phyloP scores from a whole-genome alignment of 2,888 invertebrate genomes.

The Acrocera orbiculus region DNA sequence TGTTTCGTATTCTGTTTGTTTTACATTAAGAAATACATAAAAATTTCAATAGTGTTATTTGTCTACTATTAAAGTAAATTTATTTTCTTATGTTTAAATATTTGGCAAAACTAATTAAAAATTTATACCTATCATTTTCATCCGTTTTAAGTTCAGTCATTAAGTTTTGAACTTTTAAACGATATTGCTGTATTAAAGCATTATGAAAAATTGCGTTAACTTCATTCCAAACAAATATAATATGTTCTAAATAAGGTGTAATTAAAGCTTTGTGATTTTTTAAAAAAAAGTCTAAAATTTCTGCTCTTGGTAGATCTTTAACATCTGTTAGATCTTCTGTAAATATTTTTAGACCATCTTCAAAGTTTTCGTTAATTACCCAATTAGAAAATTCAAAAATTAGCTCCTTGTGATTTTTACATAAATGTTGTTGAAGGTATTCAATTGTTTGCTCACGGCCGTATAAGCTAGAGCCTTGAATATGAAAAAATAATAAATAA shows the following conservation, averaged over 20 bases:
- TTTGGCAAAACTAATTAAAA: too few species aligned
- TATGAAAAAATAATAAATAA: conserved; percentile 4
- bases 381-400: conserved; percentile 90
- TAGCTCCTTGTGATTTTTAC: conserved; percentile 60
- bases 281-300: conserved; percentile 76
- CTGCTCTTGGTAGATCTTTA: conserved; percentile 71
- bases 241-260: conserved; percentile 87
- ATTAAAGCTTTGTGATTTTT: conserved; percentile 63
- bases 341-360: conserved; percentile 78
- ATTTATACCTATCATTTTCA: neutral
- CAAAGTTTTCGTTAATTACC: conserved; percentile 72
- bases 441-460: conserved; percentile 72
- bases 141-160: conserved; percentile 23
- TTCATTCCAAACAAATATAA: conserved; percentile 81
- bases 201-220: conserved; percentile 75
- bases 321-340: conserved; percentile 78
- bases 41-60: too few species aligned
- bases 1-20: too few species aligned
- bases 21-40: too few species aligned
- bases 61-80: too few species aligned
- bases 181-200: conserved; percentile 73
- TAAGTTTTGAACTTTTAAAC: conserved; percentile 45
- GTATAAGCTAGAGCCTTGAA: conserved; percentile 44
- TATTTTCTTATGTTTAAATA: too few species aligned
- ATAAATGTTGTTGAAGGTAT: conserved; percentile 83